Evolutionary conservation across 2,888 invertebrate genomes (phyloP).

Genomic region (Kuschelorhynchus macadamiae): DNA sequence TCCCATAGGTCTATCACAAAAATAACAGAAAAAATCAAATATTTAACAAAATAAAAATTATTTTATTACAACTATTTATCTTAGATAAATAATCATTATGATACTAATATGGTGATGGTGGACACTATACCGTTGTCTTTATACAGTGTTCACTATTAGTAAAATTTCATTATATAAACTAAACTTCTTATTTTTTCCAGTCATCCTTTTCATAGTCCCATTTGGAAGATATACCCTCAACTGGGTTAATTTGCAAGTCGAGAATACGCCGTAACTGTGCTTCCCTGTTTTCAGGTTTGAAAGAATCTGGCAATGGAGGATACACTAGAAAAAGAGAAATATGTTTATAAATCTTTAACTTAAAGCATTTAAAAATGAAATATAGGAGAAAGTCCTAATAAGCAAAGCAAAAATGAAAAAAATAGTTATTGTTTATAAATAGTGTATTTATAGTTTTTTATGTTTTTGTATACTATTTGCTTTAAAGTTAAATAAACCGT

Average conservation of each 20-base stretch:
- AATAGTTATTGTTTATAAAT: too few relatives aligned
- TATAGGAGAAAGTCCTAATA: too few relatives aligned
- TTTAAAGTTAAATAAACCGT: too few relatives aligned
- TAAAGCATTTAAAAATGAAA: too few relatives aligned
- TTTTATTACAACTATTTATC: constrained; percentile 29
- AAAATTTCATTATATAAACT: constrained; percentile 11
- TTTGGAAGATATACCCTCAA: constrained; percentile 75
- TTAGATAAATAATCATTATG: constrained; percentile 17
- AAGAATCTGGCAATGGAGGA: constrained; percentile 69
- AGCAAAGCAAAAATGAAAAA: too few relatives aligned
- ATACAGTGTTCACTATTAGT: constrained; percentile 23
- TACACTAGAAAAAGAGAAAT: constrained; percentile 60
- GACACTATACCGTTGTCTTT: constrained; percentile 30
- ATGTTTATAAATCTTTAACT: too few relatives aligned
- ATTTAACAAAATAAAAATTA: constrained; percentile 30
- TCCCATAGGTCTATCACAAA: constrained; percentile 31
- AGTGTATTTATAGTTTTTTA: too few relatives aligned
- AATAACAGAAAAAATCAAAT: constrained; percentile 13
- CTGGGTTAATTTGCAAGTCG: constrained; percentile 72
- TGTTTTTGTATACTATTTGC: neutral
- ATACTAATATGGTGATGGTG: constrained; percentile 5
- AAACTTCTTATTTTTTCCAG: constrained; percentile 72
- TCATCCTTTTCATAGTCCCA: constrained; percentile 81
- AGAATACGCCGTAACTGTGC: constrained; percentile 75
- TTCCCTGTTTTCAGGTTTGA: constrained; percentile 74